Percentiles rank a stretch among this genome's conserved stretches.
Conservation (phyloP, 2,888 invertebrate species). For the Panopea generosa region DNA sequence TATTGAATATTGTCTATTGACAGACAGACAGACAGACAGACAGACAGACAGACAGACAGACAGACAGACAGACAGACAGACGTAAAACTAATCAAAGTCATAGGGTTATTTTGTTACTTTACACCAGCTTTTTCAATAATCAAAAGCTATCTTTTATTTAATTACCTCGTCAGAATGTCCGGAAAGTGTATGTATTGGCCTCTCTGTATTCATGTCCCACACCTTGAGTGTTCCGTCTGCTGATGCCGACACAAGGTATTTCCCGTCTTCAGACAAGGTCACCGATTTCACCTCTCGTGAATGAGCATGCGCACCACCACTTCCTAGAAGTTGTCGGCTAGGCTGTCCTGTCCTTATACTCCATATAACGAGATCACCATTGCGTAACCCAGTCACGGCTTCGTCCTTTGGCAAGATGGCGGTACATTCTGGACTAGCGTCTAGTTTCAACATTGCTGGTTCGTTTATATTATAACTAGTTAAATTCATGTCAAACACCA, state of each 20-base stretch:
- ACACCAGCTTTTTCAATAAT: no score
- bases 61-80: no score
- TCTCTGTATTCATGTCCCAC: slow-evolving; percentile 84
- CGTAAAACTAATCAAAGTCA: no score
- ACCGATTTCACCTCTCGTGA: slow-evolving; percentile 83
- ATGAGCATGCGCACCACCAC: slow-evolving; percentile 81
- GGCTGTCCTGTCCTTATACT: slow-evolving; percentile 82
- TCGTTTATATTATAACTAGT: slow-evolving; percentile 80
- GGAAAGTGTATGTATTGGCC: slow-evolving; percentile 79
- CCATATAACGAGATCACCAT: slow-evolving; percentile 85
- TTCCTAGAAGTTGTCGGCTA: slow-evolving; percentile 80
- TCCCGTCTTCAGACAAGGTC: slow-evolving; percentile 81
- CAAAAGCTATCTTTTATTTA: no score
- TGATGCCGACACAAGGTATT: slow-evolving; percentile 83
- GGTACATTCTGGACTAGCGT: slow-evolving; percentile 83
- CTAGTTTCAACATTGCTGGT: slow-evolving; percentile 81
- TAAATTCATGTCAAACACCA: slow-evolving; percentile 83
- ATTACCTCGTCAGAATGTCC: slow-evolving; percentile 85
- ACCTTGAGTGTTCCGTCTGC: slow-evolving; percentile 84
- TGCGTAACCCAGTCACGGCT: slow-evolving; percentile 84
- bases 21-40: no score
- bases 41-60: no score
- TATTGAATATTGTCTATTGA: no score
- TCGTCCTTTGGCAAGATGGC: slow-evolving; percentile 83
- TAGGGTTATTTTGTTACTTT: no score